Base-by-base conservation (phyloP, 2,113 vertebrate species). In the Microtus ochrogaster region DNA sequence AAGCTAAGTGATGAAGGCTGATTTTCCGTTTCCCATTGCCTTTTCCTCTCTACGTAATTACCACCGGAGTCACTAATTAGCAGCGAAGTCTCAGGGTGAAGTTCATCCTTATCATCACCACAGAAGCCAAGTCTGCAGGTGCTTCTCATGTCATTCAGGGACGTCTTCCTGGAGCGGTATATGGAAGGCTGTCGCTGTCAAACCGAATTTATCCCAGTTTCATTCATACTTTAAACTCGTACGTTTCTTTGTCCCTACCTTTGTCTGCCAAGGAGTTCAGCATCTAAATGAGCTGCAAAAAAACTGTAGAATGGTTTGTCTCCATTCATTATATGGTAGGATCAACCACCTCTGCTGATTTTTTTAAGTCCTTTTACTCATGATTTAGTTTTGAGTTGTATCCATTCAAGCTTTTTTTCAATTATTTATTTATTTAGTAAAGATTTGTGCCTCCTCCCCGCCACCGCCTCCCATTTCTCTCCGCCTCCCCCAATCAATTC, bases 41-140 rank as follows among this genome's bases (percentile, higher is more conserved):
- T 97, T 95, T 91, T 28, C 78, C 85, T 91, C 77, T 58, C 89
- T 77, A 63, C 41, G 10, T 86, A 93, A 97, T 95, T 91, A 93
- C 47, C 30, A 87, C 68, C 72, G 44, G 33, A 87, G 86, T 90
- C 26, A 87, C 36, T 95, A 91, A 93, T 93, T 87, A 91, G 72
- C 85, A 21, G 26, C 82, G 70, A 85, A 81, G 28, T 52, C 26
- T 84, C 55, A 61, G 44, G 55, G 58, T 61, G 41, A 95, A 70
- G 9, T 66, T 79, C 87, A 91, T 74, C 63, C n/a, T 72, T 55
- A 47, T 76, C 70, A 73, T 86, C 41, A 87, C 33, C 49, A 77
- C 0, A 3, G 70, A 89, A 89, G 95, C 89, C 78, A 41, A 95
- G 24, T 79, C n/a, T 14, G 52, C 21, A 90, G 47, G 22, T 68